Percentiles rank a stretch among this genome's conserved stretches.
Evolutionary conservation across 2,113 vertebrate species (phyloP).

Genomic region (Orientallactaga bullata): DNA sequence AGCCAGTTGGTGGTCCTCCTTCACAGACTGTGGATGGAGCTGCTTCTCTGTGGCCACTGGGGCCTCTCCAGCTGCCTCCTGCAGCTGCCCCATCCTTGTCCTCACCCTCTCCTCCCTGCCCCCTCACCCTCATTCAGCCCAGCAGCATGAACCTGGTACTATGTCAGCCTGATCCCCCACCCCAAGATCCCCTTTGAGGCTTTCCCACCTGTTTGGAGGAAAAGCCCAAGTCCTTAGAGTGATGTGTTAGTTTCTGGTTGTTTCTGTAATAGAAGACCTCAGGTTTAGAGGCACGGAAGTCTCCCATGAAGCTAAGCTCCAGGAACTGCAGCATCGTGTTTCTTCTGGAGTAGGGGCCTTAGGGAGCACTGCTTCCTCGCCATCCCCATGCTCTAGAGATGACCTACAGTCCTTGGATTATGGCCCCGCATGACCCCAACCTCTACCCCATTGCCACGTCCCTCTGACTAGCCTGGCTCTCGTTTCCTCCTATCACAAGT

Average conservation of each 20-base stretch:
- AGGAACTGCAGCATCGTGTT: rapidly evolving
- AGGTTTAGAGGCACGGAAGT: rapidly evolving
- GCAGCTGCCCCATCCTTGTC: rapidly evolving
- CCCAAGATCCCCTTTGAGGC: rapidly evolving
- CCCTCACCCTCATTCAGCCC: rapidly evolving
- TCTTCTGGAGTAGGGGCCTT: not conserved
- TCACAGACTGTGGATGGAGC: rapidly evolving
- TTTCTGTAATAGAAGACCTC: not conserved
- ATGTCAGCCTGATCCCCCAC: rapidly evolving
- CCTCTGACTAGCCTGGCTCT: not conserved
- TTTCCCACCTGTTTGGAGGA: rapidly evolving
- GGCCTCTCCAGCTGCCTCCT: not conserved
- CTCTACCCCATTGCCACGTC: rapidly evolving
- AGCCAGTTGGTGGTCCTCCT: rapidly evolving
- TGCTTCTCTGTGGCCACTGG: rapidly evolving
- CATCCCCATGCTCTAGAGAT: rapidly evolving
- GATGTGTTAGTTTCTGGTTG: rapidly evolving
- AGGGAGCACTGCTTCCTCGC: rapidly evolving
- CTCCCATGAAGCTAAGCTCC: rapidly evolving
- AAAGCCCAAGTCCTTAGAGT: rapidly evolving
- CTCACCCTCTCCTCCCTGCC: too few relatives aligned
- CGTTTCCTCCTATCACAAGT: not conserved
- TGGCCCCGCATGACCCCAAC: rapidly evolving
- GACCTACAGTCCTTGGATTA: rapidly evolving
- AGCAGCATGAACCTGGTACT: too few relatives aligned